Evolutionary conservation across 2,113 vertebrate species (phyloP).

Genomic region (Lepidothrix coronata): DNA sequence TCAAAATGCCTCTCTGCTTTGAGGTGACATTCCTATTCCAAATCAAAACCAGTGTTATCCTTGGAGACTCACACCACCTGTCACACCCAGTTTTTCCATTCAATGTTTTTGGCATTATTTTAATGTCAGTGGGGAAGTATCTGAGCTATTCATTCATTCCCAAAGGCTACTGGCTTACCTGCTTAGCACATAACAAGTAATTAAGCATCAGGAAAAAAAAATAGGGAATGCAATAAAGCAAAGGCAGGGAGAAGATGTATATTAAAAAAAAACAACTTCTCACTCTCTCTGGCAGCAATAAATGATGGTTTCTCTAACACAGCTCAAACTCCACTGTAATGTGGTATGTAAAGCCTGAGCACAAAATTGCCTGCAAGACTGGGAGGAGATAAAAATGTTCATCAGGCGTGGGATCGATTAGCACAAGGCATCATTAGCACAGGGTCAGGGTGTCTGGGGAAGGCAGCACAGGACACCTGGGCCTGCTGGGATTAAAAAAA

Average conservation of each 20-base stretch:
- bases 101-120: conserved; percentile 5
- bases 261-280: not conserved
- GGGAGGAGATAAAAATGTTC: conserved; percentile 15
- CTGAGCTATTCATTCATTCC: not conserved
- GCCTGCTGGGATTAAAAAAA: not conserved
- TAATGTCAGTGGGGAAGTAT: not conserved
- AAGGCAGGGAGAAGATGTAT: not conserved
- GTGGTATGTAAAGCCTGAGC: not conserved
- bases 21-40: not conserved
- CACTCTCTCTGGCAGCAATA: not conserved
- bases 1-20: not conserved
- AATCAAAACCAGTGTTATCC: not conserved
- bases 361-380: conserved; percentile 2
- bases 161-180: conserved; percentile 23
- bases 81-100: not conserved
- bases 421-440: conserved; percentile 5
- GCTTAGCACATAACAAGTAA: not conserved
- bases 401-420: conserved; percentile 15
- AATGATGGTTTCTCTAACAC: not conserved
- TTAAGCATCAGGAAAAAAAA: not conserved
- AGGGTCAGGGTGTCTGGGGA: not conserved
- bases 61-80: not conserved
- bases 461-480: not conserved
- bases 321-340: not conserved
- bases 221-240: conserved; percentile 8